A percentile compares a stretch with the other conserved stretches of the same genome.
These are phyloP conservation scores for Dicranocentrus wangi DNA, from an alignment of 2,888 invertebrate genomes.

Conservation along the genomic window DNA sequence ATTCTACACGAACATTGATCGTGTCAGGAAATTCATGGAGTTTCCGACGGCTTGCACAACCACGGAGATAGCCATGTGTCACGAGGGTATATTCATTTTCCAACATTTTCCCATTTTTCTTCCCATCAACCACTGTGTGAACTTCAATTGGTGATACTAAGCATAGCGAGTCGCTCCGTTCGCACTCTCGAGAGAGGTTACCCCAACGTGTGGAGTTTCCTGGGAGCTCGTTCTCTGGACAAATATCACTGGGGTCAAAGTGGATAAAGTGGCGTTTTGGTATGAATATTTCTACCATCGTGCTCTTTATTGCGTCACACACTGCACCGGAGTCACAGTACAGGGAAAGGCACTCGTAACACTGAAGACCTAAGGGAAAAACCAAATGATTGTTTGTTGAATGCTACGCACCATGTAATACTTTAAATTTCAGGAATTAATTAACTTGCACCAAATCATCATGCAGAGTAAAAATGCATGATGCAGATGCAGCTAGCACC, in stretches of 20 bases:
- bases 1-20: conserved; percentile 64
- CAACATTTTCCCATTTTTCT: conserved; percentile 60
- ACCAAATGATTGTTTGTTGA: no score
- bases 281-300: conserved; percentile 68
- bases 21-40: conserved; percentile 68
- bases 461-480: no score
- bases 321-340: conserved; percentile 67
- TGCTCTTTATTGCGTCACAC: conserved; percentile 69
- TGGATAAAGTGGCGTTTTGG: conserved; percentile 71
- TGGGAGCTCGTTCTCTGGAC: conserved; percentile 64
- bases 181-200: conserved; percentile 62
- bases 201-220: conserved; percentile 59
- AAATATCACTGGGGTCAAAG: conserved; percentile 68
- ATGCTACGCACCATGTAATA: no score
- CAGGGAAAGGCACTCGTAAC: conserved; percentile 72
- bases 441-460: no score
- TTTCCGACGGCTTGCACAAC: conserved; percentile 70
- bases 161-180: conserved; percentile 69
- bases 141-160: conserved; percentile 71
- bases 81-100: conserved; percentile 50
- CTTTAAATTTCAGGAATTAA: no score
- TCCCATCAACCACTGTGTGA: conserved; percentile 66
- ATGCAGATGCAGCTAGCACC: no score
- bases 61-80: conserved; percentile 68
- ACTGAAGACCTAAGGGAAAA: conserved; percentile 65